Evolutionary conservation across 2,113 vertebrate species (phyloP).

Genomic region (Neotragus moschatus): DNA sequence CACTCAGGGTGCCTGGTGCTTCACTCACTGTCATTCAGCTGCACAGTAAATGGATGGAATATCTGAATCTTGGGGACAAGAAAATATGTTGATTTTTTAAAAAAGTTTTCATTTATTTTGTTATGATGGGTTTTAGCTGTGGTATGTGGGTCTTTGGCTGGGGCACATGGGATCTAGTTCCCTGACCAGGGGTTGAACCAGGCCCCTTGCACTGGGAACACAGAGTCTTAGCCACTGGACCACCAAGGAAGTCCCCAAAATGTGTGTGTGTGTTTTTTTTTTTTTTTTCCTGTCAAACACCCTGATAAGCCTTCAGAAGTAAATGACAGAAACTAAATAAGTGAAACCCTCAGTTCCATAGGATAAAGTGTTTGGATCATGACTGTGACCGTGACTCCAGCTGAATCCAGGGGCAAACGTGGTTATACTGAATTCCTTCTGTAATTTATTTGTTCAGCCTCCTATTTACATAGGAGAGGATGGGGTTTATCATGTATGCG

Average conservation of each 20-base stretch:
- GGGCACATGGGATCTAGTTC: not conserved
- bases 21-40: not conserved
- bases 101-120: not conserved
- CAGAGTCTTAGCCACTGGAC: not conserved
- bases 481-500: not conserved
- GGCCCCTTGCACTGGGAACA: not conserved
- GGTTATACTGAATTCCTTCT: not conserved
- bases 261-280: too few relatives aligned
- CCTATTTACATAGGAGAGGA: not conserved
- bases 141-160: not conserved
- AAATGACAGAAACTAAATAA: not conserved
- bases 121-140: not conserved
- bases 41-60: not conserved
- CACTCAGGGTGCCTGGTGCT: not conserved
- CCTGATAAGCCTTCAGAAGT: not conserved
- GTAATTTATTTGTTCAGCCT: not conserved
- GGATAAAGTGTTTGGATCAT: not conserved
- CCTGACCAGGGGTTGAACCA: not conserved
- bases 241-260: not conserved
- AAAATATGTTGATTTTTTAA: not conserved
- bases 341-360: not conserved
- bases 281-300: not conserved
- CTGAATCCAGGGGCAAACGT: not conserved
- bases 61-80: not conserved
- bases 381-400: not conserved